A percentile compares a stretch with the other conserved stretches of the same genome.
Evolutionary conservation across 23 tunicate species (phyloP).

Genomic region (Halocynthia roretzi): DNA sequence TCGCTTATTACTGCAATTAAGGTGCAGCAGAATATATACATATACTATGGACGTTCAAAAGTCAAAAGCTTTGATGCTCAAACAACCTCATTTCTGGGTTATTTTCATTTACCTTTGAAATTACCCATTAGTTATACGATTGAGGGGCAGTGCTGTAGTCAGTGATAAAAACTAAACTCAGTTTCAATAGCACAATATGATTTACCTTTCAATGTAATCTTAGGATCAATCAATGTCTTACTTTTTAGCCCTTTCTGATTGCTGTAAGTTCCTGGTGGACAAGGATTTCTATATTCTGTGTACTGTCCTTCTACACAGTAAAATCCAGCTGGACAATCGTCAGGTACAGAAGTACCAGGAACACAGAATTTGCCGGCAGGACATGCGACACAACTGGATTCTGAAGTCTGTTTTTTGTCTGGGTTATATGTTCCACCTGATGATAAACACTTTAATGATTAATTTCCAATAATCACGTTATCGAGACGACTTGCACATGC

Average conservation of each 20-base stretch:
- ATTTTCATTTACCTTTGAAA: too few relatives aligned
- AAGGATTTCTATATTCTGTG: constrained; percentile 61
- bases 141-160: too few relatives aligned
- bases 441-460: background rate
- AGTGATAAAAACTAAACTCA: too few relatives aligned
- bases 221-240: constrained; percentile 3
- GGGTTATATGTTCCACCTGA: constrained; percentile 76
- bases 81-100: too few relatives aligned
- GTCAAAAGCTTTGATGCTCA: too few relatives aligned
- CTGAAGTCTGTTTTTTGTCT: background rate
- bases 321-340: constrained; percentile 64
- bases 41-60: too few relatives aligned
- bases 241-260: constrained; percentile 50
- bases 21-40: too few relatives aligned
- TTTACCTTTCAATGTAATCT: too few relatives aligned
- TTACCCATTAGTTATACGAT: too few relatives aligned
- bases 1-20: too few relatives aligned
- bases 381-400: constrained; percentile 38
- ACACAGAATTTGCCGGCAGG: constrained; percentile 37
- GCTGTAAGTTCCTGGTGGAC: constrained; percentile 90
- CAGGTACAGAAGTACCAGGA: constrained; percentile 5
- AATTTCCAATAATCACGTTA: background rate
- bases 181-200: too few relatives aligned
- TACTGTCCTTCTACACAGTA: constrained; percentile 74
- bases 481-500: too few relatives aligned